Base-by-base conservation (phyloP, 1,140 invertebrate genomes). In the Halesus radiatus region DNA sequence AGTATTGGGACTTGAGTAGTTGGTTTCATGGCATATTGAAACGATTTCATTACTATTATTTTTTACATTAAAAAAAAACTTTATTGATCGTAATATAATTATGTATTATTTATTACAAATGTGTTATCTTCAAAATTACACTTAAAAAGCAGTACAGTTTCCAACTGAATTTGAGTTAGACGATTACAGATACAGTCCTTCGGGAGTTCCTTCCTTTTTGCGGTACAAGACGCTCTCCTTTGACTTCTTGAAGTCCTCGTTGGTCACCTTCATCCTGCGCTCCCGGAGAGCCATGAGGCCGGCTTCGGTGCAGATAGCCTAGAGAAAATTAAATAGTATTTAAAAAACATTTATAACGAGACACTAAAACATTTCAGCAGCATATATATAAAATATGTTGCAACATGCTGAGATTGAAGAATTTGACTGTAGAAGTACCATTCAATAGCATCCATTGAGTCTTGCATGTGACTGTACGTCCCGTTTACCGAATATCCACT, bases 231-330 rank as follows among this genome's bases (percentile, higher is more conserved):
- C 98, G 91, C 98, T 99, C 88, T 99, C 98, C 89, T 99, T 99
- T 0, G 98, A 98, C 88, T 99, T 99, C 86, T 97, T 97, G 87
- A 99, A 99, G 89, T 99, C 98, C 89, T 99, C 98, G 91, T 98
- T 99, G 32, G 97, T 99, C 15, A 99, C 99, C 90, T 99, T 99
- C 98, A 99, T 99, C 84, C 98, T 93, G 76, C 99, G 92, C 88
- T 99, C 99, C 84, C 99, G 90, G 32, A 99, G 88, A 23, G 99
- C 99, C 94, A 99, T 96, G 18, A 99, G 89, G 82, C 99, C 99
- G 78, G 98, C 98, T 91, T 99, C 99, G 8, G 99, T 99, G 89
- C 99, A 99, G 86, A 99, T 99, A n/a, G 99, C 98, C 96, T 97
- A 85, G 86, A 88, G 87, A 81, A 45, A 37, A 76, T 62, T 26